Base-by-base conservation (phyloP, 92 coral and sea anemone species). In the Epizoanthus scotinus region DNA sequence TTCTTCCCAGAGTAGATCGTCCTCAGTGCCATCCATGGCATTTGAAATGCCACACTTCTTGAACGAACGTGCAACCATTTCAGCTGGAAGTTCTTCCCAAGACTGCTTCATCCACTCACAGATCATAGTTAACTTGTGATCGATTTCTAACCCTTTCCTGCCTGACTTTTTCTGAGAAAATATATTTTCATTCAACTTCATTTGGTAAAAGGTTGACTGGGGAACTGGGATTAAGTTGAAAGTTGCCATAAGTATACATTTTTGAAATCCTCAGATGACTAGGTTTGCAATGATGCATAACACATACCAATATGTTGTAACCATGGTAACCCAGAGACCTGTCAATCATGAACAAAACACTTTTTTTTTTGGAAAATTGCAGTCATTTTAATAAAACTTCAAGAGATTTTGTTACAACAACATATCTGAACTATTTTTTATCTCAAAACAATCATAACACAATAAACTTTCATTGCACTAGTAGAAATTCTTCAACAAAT, bases 121-220 rank as follows among this genome's bases (percentile, higher is more conserved):
- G 15, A 59, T 53, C 5, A 25, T 36, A 61, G 20, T 13, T 20
- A 28, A 28, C n/a, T n/a, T n/a, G n/a, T n/a, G n/a, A n/a, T n/a
- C n/a, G n/a, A n/a, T n/a, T n/a, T n/a, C n/a, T 77, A 59, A 26
- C 74, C 84, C 84, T 79, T 79, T 67, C 75, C 65, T 71, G 68
- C 55, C 84, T 25, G 52, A 52, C 53, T 79, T 79, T 47, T 20
- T n/a, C 53, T 4, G 50, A 71, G 57, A 14, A 79, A 79, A 13
- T 79, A 19, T 22, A 0, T 47, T 22, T 65, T 25, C 49, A 24
- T 25, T 62, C 31, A 28, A 12, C 55, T 13, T 78, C 49, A 70
- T 22, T 29, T 62, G 34, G 49, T 2, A 63, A 55, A 78, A 63
- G 62, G 2, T 22, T 63, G 26, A 38, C 25, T 79, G 54, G 21